Base-by-base conservation (phyloP, 2,888 invertebrate genomes). In the Embidobia sp. region DNA sequence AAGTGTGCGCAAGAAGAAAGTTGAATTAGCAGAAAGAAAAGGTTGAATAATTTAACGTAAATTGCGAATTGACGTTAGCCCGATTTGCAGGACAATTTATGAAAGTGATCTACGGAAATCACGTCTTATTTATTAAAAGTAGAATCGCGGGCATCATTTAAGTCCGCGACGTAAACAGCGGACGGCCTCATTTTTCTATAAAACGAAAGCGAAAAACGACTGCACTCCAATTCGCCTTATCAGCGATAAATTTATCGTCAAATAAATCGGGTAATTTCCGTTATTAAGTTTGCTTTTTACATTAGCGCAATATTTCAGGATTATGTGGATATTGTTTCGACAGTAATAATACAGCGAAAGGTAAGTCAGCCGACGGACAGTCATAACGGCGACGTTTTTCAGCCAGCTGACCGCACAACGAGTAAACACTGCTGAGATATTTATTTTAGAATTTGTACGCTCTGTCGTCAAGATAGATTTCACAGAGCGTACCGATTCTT, bases 391-490 rank as follows among this genome's bases (percentile, higher is more conserved):
- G 42, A 51, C 40, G 66, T 53, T 66, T 64, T 64, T 73, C 73
- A 57, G 40, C 22, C 6, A 51, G 15, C 42, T 40, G 46, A 48
- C 59, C 53, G 16, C 27, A 49, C 33, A n/a, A 51, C 27, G 40
- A 27, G 35, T 37, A 6, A 27, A 13, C 48, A 67, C 22, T 85
- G 85, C 86, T 85, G 82, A 79, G 86, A 87, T 87, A 89, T 90
- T 90, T 86, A 90, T 89, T 90, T 90, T 90, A 90, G 90, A 90
- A 90, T 90, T 90, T 90, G 90, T 90, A 90, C 90, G 90, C 90
- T 90, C 90, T 90, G 90, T 90, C 90, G 90, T 90, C 88, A 85
- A 78, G 81, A 85, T 84, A 77, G 84, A 89, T 89, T 86, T 90
- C 90, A 90, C 90, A 90, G 90, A 90, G 90, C 90, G 89, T 90